Base-by-base conservation (phyloP, 2,888 invertebrate species). In the Biston betularia region DNA sequence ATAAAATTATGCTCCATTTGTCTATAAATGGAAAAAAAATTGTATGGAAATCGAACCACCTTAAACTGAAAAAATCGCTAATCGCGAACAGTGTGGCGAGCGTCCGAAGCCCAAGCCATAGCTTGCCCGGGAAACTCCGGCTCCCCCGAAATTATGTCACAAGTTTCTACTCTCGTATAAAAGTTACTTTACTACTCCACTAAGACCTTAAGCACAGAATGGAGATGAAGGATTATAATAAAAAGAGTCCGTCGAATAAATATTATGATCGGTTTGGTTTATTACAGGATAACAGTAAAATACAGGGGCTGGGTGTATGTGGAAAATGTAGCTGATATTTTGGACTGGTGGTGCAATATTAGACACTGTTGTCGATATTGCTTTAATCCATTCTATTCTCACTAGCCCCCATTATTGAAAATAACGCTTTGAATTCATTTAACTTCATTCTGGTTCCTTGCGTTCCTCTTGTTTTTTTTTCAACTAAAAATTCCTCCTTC, bases 141-240 rank as follows among this genome's bases (percentile, higher is more conserved):
- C 80, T 84, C 79, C 68, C 72, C 73, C 77, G 71, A 87, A 87
- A 88, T 89, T 87, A 88, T 86, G 87, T 88, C 85, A 70, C 83
- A 85, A 87, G 77, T 84, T 84, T 66, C 75, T 76, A 63, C 65
- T 75, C 71, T 46, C 58, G 35, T 69, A 69, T 66, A 69, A 69
- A 69, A 89, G 82, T 91, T 88, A 86, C 87, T 89, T 89, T 86
- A 89, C 86, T 87, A 84, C 87, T 84, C 79, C 75, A 78, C 85
- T 86, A 88, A 87, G 86, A 88, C 81, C 85, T 88, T 56, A 84
- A 86, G 84, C 83, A 84, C 78, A 79, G 81, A 83, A 81, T 80
- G 78, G 79, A 78, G 79, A 68, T 68, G 64, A 68, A 60, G 64
- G 67, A 64, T 68, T 68, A 64, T 64, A 68, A 64, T 67, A 67